phyloP scores from a whole-genome alignment of 2,113 vertebrate genomes.

The Sarotherodon lohbergeri region DNA sequence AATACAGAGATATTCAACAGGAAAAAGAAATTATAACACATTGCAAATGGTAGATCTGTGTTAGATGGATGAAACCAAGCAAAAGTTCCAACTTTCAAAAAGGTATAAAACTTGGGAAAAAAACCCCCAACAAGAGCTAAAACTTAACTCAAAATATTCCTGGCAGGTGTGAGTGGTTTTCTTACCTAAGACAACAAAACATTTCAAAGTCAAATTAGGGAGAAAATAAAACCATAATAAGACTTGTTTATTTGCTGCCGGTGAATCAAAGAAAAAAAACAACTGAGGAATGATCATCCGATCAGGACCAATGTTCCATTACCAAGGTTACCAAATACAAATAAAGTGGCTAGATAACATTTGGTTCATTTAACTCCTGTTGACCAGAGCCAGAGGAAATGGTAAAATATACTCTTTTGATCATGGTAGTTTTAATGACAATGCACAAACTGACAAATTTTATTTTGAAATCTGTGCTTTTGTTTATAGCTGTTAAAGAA shows the following conservation, averaged over 20 bases:
- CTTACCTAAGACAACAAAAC: background rate
- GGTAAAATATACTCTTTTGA: slow-evolving; percentile 5
- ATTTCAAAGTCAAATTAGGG: background rate
- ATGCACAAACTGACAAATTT: background rate
- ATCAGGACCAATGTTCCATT: slow-evolving; percentile 22
- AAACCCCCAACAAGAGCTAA: background rate
- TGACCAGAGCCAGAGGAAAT: slow-evolving; percentile 32
- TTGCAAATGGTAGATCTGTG: background rate
- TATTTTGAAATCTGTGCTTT: background rate
- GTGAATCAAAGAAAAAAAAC: background rate
- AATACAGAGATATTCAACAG: background rate
- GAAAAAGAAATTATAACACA: background rate
- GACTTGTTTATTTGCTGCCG: background rate
- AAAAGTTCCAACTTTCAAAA: background rate
- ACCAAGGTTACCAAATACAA: slow-evolving; percentile 31
- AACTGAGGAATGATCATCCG: background rate
- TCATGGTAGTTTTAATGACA: background rate
- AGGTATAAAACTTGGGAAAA: background rate
- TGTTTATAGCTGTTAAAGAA: background rate
- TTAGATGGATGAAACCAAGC: background rate
- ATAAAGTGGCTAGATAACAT: slow-evolving; percentile 38
- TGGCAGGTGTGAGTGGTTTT: background rate
- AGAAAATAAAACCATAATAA: background rate
- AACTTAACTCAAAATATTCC: background rate
- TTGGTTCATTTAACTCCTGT: slow-evolving; percentile 25